Evolutionary conservation across 2,888 invertebrate genomes (phyloP), one percentile per base, ranked within the genome.

Genomic region (Troides aeacus): DNA sequence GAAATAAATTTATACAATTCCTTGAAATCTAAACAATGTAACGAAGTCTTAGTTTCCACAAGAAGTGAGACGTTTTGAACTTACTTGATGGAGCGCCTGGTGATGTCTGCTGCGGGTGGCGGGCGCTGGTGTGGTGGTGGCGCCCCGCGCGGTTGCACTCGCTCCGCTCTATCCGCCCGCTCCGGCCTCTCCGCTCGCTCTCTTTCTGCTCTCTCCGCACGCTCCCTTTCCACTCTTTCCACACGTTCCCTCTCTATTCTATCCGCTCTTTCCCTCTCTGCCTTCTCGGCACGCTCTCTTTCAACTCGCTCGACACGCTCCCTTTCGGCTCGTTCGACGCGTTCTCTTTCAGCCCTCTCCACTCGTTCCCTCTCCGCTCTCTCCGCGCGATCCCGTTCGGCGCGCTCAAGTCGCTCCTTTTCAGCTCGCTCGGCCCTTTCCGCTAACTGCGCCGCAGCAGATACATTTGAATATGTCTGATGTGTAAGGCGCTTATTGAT

Each of bases 81-180:
- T 89, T 86, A 96, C 96, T 95, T 95, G 78, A 96, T 93, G 78
- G 96, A 95, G 87, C 96, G 94, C 86, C 94, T 94, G 87, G 95
- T 94, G 80, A 97, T 94, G 84, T 96, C 96, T 77, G 94, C 93
- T 83, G 93, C 94, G 80, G 92, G 89, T 75, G 91, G 89, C 78
- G 91, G 78, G 74, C 69, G 78, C 78, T 71, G 81, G 74, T 68
- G 74, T 71, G 69, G 76, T 74, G 62, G 74, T 72, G 75, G 75
- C 75, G 70, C 81, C 77, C 70, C 75, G 78, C 62, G 78, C 72
- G 66, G 83, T 77, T 83, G 81, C 15, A 77, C 72, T 58, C 77
- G 78, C 74, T 77, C 77, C n/a, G 74, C 64, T 56, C 76, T 39
- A 70, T 75, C 77, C 80, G 81, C 66, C 78, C 89, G 77, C 30